Evolutionary conservation across 2,113 vertebrate genomes (phyloP).

Genomic region (Regulus satrapa): DNA sequence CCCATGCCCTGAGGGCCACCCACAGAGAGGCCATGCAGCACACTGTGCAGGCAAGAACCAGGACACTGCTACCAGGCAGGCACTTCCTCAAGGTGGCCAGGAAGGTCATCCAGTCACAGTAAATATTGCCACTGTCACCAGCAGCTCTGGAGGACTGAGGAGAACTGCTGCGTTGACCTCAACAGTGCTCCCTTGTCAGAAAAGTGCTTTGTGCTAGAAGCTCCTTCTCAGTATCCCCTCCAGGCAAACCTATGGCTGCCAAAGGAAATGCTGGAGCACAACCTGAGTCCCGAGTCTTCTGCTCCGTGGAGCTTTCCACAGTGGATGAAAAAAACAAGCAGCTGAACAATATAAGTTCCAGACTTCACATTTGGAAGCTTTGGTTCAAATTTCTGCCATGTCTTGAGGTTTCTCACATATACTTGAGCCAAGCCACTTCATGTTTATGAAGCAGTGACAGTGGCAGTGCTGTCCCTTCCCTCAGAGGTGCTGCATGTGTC

Average conservation of each 20-base stretch:
- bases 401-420: not conserved
- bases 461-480: not conserved
- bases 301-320: not conserved
- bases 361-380: not conserved
- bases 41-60: not conserved
- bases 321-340: not conserved
- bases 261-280: not conserved
- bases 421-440: not conserved
- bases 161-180: not conserved
- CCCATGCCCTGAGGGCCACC: rapidly evolving
- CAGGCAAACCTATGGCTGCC: not conserved
- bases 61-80: not conserved
- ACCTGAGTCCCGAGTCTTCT: not conserved
- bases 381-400: not conserved
- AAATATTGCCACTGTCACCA: not conserved
- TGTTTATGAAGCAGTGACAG: not conserved
- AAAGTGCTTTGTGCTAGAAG: not conserved
- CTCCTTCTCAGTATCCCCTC: not conserved
- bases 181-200: not conserved
- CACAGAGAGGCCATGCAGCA: not conserved
- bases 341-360: not conserved
- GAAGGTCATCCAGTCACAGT: rapidly evolving
- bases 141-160: not conserved
- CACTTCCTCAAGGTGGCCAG: not conserved
- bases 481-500: not conserved